These are phyloP conservation scores for Macrobrachium rosenbergii DNA, from an alignment of 1,140 invertebrate genomes.

Conservation along the genomic window DNA sequence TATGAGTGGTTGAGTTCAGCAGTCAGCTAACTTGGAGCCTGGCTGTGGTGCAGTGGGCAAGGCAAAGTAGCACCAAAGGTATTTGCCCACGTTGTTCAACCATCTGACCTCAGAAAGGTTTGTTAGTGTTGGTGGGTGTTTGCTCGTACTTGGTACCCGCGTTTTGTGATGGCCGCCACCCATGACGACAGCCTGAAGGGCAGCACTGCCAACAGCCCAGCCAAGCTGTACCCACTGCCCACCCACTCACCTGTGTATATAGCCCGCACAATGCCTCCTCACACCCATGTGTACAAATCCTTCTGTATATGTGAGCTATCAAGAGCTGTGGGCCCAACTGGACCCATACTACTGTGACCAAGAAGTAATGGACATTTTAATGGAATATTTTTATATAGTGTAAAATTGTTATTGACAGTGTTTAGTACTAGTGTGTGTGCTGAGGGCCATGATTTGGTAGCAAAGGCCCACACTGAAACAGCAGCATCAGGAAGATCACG, in stretches of 20 bases:
- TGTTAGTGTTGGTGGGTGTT: neutral
- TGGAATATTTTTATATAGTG: constrained; percentile 59
- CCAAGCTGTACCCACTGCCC: constrained; percentile 22
- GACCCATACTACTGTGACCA: constrained; percentile 44
- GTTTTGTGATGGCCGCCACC: constrained; percentile 4
- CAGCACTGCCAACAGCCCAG: constrained; percentile 30
- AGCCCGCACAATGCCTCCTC: constrained; percentile 48
- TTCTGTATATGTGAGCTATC: constrained; percentile 50
- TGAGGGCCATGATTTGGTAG: constrained; percentile 38
- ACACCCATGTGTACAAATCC: constrained; percentile 55
- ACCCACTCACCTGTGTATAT: constrained; percentile 47
- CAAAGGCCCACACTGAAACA: neutral
- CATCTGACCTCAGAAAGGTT: neutral
- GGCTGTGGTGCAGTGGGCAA: constrained; percentile 45
- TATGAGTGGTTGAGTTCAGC: constrained; percentile 23
- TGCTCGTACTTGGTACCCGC: neutral
- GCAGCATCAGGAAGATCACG: neutral
- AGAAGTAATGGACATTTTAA: constrained; percentile 53
- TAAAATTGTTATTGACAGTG: constrained; percentile 53
- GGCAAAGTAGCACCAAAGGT: neutral
- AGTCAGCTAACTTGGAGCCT: constrained; percentile 32
- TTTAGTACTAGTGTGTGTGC: constrained; percentile 55
- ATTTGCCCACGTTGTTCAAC: neutral
- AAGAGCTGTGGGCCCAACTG: constrained; percentile 31
- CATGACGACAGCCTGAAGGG: constrained; percentile 26